These are phyloP conservation scores for Ligdia adustata DNA, from an alignment of 2,888 invertebrate species.

Conservation along the genomic window DNA sequence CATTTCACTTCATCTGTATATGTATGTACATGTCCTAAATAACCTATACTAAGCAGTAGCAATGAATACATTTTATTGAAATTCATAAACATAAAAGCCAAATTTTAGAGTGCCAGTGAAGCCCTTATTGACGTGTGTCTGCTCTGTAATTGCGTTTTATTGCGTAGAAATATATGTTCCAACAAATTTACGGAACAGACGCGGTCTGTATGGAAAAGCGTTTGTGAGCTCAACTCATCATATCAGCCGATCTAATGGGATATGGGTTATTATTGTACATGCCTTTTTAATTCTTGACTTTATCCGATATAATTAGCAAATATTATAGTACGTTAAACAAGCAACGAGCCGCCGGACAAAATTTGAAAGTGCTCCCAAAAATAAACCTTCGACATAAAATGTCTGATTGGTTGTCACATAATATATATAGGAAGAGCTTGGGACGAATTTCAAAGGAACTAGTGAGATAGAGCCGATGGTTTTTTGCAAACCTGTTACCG, in stretches of 20 bases:
- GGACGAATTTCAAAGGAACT: too few relatives aligned
- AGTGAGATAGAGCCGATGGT: too few relatives aligned
- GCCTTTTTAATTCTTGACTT: too few relatives aligned
- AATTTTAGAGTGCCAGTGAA: slow-evolving; percentile 5
- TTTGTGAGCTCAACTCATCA: slow-evolving; percentile 30
- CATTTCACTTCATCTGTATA: too few relatives aligned
- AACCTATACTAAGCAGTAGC: neutral
- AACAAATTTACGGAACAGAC: slow-evolving; percentile 19
- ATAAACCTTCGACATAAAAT: too few relatives aligned
- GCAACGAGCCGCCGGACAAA: too few relatives aligned
- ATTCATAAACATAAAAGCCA: slow-evolving; percentile 3
- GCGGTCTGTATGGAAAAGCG: slow-evolving; percentile 25
- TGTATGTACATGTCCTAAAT: neutral
- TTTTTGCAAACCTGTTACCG: too few relatives aligned
- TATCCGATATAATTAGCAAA: too few relatives aligned
- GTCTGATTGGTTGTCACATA: too few relatives aligned
- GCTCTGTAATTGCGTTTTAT: slow-evolving; percentile 41
- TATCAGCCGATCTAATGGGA: slow-evolving; percentile 18
- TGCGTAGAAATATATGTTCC: slow-evolving; percentile 24
- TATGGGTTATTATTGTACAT: slow-evolving; percentile 20
- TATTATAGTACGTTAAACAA: too few relatives aligned
- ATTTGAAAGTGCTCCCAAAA: too few relatives aligned
- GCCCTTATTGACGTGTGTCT: slow-evolving; percentile 3
- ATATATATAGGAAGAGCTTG: too few relatives aligned
- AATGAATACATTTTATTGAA: slow-evolving; percentile 4